phyloP scores from a whole-genome alignment of 64 coral and sea anemone species.

The Orbicella faveolata region DNA sequence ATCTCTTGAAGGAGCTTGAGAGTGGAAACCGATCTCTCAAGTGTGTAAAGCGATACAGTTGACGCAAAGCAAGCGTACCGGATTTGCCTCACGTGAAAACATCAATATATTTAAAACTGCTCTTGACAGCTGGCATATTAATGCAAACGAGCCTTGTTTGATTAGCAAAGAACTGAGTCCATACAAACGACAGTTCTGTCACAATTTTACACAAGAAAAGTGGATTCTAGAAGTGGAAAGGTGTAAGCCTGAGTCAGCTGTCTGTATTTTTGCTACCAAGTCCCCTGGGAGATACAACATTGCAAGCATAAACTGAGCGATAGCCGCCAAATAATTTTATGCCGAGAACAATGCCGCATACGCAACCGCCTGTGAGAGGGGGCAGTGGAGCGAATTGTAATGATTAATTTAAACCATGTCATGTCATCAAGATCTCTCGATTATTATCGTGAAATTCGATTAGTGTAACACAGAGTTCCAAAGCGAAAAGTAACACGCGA shows the following conservation, averaged over 20 bases:
- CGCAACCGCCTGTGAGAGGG: conserved; percentile 1
- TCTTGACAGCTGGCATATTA: conserved; percentile 29
- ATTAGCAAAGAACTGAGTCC: background rate
- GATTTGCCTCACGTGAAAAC: conserved; percentile 11
- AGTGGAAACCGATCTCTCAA: background rate
- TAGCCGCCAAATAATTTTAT: background rate
- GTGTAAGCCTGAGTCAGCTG: background rate
- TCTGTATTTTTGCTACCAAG: conserved; percentile 21
- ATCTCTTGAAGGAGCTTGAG: background rate
- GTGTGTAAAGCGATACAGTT: conserved; percentile 18
- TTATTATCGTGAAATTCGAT: conserved; percentile 67
- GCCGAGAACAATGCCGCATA: conserved; percentile 25
- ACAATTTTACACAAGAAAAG: conserved; percentile 35
- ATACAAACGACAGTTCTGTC: conserved; percentile 1
- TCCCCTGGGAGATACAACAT: conserved; percentile 4
- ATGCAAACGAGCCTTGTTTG: conserved; percentile 46
- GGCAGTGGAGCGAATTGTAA: conserved; percentile 30
- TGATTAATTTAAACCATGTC: conserved; percentile 73
- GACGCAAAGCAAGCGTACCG: background rate
- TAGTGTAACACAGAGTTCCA: conserved; percentile 29
- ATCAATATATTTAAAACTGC: conserved; percentile 6
- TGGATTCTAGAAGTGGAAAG: background rate
- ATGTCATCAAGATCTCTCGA: conserved; percentile 61
- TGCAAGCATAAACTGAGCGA: background rate
- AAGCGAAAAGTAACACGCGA: background rate